Evolutionary conservation across 2,113 vertebrate species (phyloP), one percentile per base, ranked within the genome.

Genomic region (Megatriorchis doriae): DNA sequence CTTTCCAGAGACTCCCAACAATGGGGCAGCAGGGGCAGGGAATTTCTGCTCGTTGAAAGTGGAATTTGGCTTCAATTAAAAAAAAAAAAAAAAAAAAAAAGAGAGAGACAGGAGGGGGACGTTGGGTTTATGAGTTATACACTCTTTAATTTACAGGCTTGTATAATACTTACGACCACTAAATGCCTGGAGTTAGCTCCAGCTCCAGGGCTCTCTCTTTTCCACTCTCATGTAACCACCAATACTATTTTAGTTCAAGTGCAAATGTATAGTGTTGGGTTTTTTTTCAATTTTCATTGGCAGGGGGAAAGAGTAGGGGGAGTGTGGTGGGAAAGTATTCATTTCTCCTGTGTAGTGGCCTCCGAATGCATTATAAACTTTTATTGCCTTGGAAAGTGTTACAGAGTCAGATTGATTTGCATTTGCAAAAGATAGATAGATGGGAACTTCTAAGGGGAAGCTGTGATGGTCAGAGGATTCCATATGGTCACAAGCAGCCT

Each of bases 31-130:
- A 82, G 47, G 75, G 48, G 59, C 0, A 3, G 66, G 22, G 88
- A 89, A 87, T 73, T 65, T 93, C 74, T 77, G 17, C 34, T 81
- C 55, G 47, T 68, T 92, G 89, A 81, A 94, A 95, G 72, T 25
- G 63, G 84, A 90, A 95, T 96, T 93, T 94, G 82, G 66, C 62
- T 97, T 96, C 87, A 93, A 84, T 95, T 80, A 52, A 70, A 92
- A 66, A 55, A 23, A 40, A 42, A 55, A 53, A 42, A 55, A 53
- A 25, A 3, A 47, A 47, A 47, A 11, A 43, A 36, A 12, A 75
- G 7, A n/a, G 56, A 70, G 23, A 40, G 55, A 16, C 1, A n/a
- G 17, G n/a, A 65, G 71, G 19, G 56, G 31, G 16, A 77, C 2
- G 1, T 19, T 85, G 6, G 36, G 43, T 93, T 89, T n/a, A 53